phyloP scores from a whole-genome alignment of 2,113 vertebrate species.

The Passer montanus region DNA sequence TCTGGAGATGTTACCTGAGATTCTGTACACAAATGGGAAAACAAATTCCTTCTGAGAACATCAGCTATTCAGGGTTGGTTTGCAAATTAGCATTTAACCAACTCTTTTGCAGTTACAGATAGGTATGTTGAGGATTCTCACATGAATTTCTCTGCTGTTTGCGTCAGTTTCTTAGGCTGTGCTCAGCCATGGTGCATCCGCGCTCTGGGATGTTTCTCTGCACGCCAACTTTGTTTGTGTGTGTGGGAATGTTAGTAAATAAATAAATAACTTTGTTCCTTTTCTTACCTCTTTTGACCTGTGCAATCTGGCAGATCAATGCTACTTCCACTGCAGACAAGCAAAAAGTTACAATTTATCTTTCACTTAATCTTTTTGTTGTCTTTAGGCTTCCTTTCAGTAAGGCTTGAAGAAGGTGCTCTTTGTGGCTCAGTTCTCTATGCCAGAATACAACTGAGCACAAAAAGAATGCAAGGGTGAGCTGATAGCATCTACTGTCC shows the following conservation, averaged over 20 bases:
- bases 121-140: neutral
- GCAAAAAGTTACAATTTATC: neutral
- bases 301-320: neutral
- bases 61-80: neutral
- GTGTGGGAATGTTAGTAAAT: neutral
- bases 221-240: neutral
- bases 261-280: neutral
- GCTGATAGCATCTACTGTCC: neutral
- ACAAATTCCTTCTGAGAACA: constrained; percentile 9
- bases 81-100: neutral
- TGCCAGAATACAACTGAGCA: neutral
- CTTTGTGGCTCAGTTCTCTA: neutral
- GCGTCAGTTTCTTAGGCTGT: neutral
- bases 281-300: neutral
- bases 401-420: neutral
- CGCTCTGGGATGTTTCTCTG: neutral
- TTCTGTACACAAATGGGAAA: neutral
- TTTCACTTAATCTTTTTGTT: neutral
- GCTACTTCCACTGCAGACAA: neutral
- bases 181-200: neutral
- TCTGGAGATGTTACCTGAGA: neutral
- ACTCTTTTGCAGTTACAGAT: neutral
- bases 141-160: neutral
- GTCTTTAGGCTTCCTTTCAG: neutral
- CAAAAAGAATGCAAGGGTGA: neutral